Evolutionary conservation across 2,888 invertebrate species (phyloP).

Genomic region (Anarsia innoxiella): DNA sequence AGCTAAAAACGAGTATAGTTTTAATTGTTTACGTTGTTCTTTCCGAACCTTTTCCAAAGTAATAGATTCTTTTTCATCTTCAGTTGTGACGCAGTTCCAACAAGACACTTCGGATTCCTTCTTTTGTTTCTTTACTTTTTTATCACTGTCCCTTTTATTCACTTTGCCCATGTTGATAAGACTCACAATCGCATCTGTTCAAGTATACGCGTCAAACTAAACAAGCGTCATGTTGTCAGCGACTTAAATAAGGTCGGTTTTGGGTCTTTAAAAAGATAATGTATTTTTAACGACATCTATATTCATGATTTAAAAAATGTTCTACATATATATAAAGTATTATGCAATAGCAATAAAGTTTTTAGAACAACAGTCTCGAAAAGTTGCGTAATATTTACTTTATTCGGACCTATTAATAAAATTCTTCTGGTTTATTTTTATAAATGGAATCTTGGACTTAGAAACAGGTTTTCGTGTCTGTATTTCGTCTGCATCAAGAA

Average conservation of each 20-base stretch:
- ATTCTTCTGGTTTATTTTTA: no score
- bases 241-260: conserved; percentile 44
- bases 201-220: conserved; percentile 39
- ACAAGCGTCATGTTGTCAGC: conserved; percentile 26
- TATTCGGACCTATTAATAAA: no score
- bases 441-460: no score
- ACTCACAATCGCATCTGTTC: no score
- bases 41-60: conserved; percentile 43
- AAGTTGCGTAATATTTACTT: conserved; percentile 3
- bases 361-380: conserved; percentile 7
- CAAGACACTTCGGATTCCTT: conserved; percentile 42
- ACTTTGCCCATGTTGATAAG: conserved; percentile 18
- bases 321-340: conserved; percentile 16
- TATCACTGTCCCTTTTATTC: conserved; percentile 18
- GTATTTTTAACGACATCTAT: conserved; percentile 48
- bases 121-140: conserved; percentile 22
- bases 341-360: conserved; percentile 20
- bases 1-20: conserved; percentile 51
- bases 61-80: conserved; percentile 33
- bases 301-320: conserved; percentile 33
- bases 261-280: conserved; percentile 33
- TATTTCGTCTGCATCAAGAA: no score
- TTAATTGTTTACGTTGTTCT: conserved; percentile 45
- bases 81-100: conserved; percentile 54
- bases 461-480: no score